A percentile compares a stretch with the other conserved stretches of the same genome.
These are phyloP conservation scores for Eulemur mongoz DNA, from an alignment of 2,797 vertebrate genomes.

Conservation along the genomic window DNA sequence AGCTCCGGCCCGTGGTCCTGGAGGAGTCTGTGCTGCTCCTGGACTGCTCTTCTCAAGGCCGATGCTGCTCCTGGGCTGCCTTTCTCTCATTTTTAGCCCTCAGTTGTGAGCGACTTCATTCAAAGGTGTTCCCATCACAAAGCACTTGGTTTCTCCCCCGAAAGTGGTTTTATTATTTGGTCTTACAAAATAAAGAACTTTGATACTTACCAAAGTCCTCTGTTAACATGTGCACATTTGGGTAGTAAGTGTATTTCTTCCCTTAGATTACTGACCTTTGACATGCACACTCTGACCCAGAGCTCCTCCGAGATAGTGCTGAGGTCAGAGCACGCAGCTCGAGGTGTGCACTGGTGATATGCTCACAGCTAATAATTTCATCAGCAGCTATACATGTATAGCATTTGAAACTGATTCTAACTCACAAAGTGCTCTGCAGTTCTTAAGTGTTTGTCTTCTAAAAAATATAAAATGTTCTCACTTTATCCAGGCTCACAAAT, in stretches of 20 bases:
- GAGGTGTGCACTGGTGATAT: fast-evolving
- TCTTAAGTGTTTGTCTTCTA: background rate
- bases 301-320: fast-evolving
- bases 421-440: background rate
- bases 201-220: background rate
- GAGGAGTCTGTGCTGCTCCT: background rate
- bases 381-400: background rate
- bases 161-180: background rate
- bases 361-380: background rate
- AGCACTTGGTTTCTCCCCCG: background rate
- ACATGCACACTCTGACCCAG: background rate
- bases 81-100: background rate
- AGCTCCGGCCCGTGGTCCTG: fast-evolving
- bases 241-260: background rate
- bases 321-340: fast-evolving
- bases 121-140: background rate
- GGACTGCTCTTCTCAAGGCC: background rate
- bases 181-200: background rate
- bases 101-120: background rate
- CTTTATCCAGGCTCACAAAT: background rate
- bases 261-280: background rate
- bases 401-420: background rate
- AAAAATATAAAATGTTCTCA: background rate
- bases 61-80: no score
- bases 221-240: no score